Base-by-base conservation (phyloP, 2,113 vertebrate species). In the Melanerpes aurifrons region DNA sequence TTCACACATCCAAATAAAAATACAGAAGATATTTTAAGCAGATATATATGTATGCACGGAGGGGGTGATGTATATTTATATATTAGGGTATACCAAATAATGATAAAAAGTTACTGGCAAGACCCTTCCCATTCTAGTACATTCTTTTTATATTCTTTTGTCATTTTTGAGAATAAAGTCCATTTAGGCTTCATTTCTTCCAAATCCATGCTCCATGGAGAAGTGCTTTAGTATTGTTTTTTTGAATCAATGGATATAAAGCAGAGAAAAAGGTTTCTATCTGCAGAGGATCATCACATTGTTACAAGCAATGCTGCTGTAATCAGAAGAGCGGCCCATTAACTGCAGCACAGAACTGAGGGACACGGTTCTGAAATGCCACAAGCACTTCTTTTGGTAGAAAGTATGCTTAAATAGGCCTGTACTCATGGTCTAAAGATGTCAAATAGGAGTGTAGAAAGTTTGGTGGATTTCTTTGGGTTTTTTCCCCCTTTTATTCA, bases 301-400 rank as follows among this genome's bases (percentile, higher is more conserved):
- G 92, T 89, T 87, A 87, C 56, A 83, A 78, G 83, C 59, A 82
- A 48, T 32, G 50, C 26, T 87, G 47, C 47, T 94, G 20, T 78
- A 93, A 28, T 94, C 89, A 70, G 71, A 89, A 80, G 83, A 92
- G 37, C 48, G 22, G 58, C 22, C 78, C 54, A 91, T 86, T 94
- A 86, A 63, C 48, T 54, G 24, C 28, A 89, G 43, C 75, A 72
- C 69, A 76, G 66, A 61, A 93, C 48, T 76, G 58, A 93, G 58
- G 71, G 50, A 89, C 95, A 71, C 81, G 86, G 73, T 83, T 87
- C 74, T 89, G 64, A 96, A 90, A 85, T 92, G 43, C 70, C 57
- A 72, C 64, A 68, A 94, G 11, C 56, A 62, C 8, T 75, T 80
- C 32, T 76, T 86, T 90, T 72, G 17, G 54, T 48, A 88, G 59